A percentile compares a stretch with the other conserved stretches of the same genome.
phyloP scores from a whole-genome alignment of 2,888 invertebrate genomes.

The Tryphoninae sp. region DNA sequence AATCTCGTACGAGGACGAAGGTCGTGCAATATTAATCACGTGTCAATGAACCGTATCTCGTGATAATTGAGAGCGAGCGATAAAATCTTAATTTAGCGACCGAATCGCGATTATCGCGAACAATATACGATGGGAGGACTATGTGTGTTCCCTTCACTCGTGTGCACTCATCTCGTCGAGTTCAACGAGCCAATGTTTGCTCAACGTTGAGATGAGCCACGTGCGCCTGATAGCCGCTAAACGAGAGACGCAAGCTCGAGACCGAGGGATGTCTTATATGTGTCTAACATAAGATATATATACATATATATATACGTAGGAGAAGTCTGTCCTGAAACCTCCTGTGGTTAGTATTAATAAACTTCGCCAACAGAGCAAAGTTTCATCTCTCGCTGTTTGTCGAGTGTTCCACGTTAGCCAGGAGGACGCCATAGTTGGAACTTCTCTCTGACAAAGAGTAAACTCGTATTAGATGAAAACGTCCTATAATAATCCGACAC shows the following conservation, averaged over 20 bases:
- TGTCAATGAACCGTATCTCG: background rate
- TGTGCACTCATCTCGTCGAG: conserved; percentile 40
- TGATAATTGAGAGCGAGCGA: background rate
- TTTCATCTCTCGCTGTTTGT: conserved; percentile 39
- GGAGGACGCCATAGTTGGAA: background rate
- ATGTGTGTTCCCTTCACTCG: background rate
- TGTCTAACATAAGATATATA: background rate
- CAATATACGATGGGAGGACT: no score
- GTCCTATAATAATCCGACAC: conserved; percentile 2
- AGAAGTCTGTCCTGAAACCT: conserved; percentile 17
- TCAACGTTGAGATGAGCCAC: conserved; percentile 53
- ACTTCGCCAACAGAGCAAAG: conserved; percentile 44
- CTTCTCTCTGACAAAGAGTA: background rate
- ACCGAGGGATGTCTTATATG: conserved; percentile 4
- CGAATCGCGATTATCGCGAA: no score
- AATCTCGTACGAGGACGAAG: background rate
- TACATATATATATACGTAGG: background rate
- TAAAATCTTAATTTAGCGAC: no score
- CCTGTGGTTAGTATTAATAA: conserved; percentile 53
- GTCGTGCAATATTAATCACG: background rate
- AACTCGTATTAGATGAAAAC: conserved; percentile 10
- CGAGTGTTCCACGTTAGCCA: conserved; percentile 12
- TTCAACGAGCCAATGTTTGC: conserved; percentile 57
- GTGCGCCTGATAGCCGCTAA: conserved; percentile 47
- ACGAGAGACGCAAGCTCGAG: conserved; percentile 23